phyloP scores from a whole-genome alignment of 2,888 invertebrate species.

The Tryphoninae sp. region DNA sequence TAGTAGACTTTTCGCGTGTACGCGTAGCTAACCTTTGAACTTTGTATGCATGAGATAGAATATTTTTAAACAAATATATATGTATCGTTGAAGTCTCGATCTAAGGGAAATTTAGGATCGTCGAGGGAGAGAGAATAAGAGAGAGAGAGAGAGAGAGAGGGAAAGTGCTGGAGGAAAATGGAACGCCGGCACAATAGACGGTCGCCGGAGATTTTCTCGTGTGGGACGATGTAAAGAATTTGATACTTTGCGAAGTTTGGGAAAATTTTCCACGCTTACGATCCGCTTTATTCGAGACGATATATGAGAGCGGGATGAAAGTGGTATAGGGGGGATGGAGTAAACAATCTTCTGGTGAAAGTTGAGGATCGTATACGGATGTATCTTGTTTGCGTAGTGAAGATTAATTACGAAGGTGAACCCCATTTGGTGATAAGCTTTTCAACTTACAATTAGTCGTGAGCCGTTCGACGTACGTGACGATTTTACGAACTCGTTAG shows the following conservation, averaged over 20 bases:
- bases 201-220: neutral
- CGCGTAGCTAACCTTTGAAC: no score
- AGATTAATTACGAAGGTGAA: no score
- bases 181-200: neutral
- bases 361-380: no score
- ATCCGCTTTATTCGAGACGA: constrained; percentile 26
- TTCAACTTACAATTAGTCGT: no score
- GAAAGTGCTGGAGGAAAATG: neutral
- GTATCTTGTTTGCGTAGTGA: no score
- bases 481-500: no score
- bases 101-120: neutral
- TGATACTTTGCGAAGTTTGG: neutral
- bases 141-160: neutral
- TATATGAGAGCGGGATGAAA: constrained; percentile 25
- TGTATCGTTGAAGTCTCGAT: neutral
- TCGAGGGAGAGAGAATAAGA: neutral
- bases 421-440: no score
- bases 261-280: neutral
- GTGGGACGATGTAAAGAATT: neutral
- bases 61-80: neutral
- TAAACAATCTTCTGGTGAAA: no score
- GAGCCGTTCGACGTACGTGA: no score
- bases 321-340: neutral
- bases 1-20: neutral
- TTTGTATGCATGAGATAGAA: neutral